Conservation (phyloP, 2,797 vertebrate species). For the Falco biarmicus region DNA sequence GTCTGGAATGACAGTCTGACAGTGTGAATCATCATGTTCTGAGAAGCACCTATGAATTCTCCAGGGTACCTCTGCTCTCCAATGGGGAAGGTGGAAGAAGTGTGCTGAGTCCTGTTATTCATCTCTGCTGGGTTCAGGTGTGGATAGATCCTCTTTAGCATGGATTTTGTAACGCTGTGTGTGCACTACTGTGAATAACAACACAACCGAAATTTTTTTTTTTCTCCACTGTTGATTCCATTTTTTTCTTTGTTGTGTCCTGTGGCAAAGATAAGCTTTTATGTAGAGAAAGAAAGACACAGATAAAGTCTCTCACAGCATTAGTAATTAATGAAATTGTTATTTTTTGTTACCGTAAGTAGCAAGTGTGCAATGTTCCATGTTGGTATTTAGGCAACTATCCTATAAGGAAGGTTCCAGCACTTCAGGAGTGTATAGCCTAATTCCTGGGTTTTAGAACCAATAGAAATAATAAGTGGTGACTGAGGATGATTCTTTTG, state of each 20-base stretch:
- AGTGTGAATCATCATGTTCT: not conserved
- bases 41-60: not conserved
- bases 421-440: not conserved
- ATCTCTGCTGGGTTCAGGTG: not conserved
- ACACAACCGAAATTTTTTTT: not conserved
- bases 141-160: not conserved
- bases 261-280: not conserved
- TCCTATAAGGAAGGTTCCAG: not conserved
- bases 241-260: not conserved
- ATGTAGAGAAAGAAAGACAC: not conserved
- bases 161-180: not conserved
- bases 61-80: not conserved
- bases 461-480: not conserved
- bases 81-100: not conserved
- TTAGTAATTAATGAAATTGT: not conserved
- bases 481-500: not conserved
- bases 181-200: not conserved
- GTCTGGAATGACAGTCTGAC: not conserved
- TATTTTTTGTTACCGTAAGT: not conserved
- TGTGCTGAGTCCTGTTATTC: not conserved
- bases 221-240: not conserved
- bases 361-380: not conserved
- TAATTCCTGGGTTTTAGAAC: not conserved
- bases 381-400: not conserved
- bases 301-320: not conserved